These are phyloP conservation scores for Ibycter americanus DNA, from an alignment of 2,797 vertebrate genomes.

Conservation along the genomic window DNA sequence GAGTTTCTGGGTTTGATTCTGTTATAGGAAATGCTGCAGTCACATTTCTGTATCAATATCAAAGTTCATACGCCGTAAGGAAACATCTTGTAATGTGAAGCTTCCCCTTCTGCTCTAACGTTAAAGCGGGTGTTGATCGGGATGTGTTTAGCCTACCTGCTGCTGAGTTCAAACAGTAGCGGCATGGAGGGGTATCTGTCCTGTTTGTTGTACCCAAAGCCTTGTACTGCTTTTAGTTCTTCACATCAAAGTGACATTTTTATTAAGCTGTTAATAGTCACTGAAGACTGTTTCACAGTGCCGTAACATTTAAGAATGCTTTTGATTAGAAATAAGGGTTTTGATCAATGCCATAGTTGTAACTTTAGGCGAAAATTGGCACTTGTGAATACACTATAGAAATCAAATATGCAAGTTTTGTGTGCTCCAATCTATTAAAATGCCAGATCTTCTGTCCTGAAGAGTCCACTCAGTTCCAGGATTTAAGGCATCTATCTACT, in stretches of 20 bases:
- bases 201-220: neutral
- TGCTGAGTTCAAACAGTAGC: neutral
- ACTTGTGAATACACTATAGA: neutral
- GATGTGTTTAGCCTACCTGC: neutral
- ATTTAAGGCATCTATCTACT: neutral
- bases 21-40: neutral
- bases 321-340: neutral
- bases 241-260: neutral
- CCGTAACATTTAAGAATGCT: neutral
- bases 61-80: neutral
- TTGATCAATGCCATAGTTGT: neutral
- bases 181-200: neutral
- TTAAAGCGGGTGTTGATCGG: neutral
- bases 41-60: neutral
- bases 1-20: neutral
- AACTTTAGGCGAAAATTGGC: neutral
- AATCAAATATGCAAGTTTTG: neutral
- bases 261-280: neutral
- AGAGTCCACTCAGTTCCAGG: neutral
- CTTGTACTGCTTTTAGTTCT: neutral
- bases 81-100: neutral
- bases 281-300: neutral
- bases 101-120: neutral
- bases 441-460: neutral
- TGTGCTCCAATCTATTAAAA: neutral